Evolutionary conservation across 2,113 vertebrate genomes (phyloP).

Genomic region (Prolemur simus): DNA sequence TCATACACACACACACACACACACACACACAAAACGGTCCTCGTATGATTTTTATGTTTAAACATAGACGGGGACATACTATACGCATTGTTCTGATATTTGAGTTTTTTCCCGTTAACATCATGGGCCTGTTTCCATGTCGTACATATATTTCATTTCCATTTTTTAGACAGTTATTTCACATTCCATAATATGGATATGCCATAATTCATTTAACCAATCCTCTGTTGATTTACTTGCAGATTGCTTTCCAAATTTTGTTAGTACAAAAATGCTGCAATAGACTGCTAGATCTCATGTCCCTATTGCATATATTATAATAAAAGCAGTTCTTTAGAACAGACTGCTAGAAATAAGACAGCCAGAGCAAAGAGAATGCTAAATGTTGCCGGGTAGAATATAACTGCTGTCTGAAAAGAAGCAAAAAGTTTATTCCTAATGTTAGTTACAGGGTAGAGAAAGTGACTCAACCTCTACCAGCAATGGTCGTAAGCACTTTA

Average conservation of each 20-base stretch:
- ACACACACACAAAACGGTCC: too few relatives aligned
- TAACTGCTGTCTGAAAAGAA: not conserved
- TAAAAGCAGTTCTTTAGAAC: not conserved
- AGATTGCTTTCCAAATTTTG: not conserved
- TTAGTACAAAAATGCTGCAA: not conserved
- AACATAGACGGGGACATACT: too few relatives aligned
- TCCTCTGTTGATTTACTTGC: not conserved
- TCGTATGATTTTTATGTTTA: too few relatives aligned
- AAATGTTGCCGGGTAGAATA: not conserved
- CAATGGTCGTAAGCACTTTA: too few relatives aligned
- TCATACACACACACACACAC: not conserved
- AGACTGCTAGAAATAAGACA: not conserved
- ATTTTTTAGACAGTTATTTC: not conserved
- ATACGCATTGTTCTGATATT: not conserved
- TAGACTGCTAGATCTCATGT: not conserved
- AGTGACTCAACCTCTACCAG: too few relatives aligned
- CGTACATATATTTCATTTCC: not conserved
- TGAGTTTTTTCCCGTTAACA: not conserved
- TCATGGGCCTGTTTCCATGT: not conserved
- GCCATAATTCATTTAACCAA: not conserved
- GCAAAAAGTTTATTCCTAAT: not conserved
- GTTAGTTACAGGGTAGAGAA: fast-evolving
- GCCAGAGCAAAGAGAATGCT: not conserved
- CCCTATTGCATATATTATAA: too few relatives aligned
- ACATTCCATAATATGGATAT: not conserved